These are phyloP conservation scores for Paradisaea rubra DNA, from an alignment of 2,113 vertebrate species.

Conservation along the genomic window DNA sequence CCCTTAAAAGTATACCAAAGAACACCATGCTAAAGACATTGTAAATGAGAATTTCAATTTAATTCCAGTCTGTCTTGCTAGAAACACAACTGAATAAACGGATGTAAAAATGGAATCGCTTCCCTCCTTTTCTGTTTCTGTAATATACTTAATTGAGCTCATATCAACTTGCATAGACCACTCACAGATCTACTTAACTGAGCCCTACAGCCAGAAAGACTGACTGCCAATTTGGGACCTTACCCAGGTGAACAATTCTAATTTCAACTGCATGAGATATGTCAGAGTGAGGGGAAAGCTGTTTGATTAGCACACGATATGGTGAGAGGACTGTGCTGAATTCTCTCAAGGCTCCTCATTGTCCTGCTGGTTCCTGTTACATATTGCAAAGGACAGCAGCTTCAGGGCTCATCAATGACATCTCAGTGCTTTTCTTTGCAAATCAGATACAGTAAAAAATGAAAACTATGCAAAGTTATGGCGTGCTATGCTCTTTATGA, in stretches of 20 bases:
- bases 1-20: not conserved
- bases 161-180: not conserved
- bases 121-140: not conserved
- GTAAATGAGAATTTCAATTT: not conserved
- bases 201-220: not conserved
- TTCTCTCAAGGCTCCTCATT: not conserved
- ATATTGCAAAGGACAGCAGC: not conserved
- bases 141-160: not conserved
- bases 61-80: not conserved
- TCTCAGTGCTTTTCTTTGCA: not conserved
- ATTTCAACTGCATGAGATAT: not conserved
- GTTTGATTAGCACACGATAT: not conserved
- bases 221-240: slow-evolving; percentile 1
- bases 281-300: not conserved
- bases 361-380: not conserved
- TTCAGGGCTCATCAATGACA: not conserved
- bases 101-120: not conserved
- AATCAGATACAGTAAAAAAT: not conserved
- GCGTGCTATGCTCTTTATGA: not conserved
- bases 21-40: not conserved
- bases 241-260: slow-evolving; percentile 6
- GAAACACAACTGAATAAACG: not conserved
- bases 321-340: not conserved
- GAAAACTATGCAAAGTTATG: not conserved
- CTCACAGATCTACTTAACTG: not conserved